phyloP scores from a whole-genome alignment of 2,113 vertebrate genomes.

The Anseranas semipalmata region DNA sequence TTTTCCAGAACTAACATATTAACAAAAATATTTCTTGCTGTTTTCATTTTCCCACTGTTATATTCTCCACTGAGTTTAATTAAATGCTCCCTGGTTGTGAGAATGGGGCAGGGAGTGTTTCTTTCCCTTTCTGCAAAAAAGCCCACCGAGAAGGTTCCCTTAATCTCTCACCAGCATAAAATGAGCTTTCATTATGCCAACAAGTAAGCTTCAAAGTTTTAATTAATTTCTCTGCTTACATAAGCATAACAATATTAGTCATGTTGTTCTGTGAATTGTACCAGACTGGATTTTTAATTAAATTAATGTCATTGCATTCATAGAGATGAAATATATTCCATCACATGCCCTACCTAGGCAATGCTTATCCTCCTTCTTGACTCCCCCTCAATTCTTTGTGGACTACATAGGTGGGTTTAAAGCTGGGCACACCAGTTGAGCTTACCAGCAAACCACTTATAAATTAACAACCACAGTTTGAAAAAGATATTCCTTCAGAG shows the following conservation, averaged over 20 bases:
- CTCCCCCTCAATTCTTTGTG: background rate
- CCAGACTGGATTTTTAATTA: constrained; percentile 55
- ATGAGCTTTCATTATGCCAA: constrained; percentile 40
- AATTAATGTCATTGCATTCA: constrained; percentile 39
- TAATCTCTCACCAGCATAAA: constrained; percentile 52
- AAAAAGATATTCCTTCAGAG: background rate
- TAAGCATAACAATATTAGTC: constrained; percentile 55
- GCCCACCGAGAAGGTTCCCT: constrained; percentile 31
- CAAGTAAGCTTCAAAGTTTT: background rate
- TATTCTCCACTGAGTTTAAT: constrained; percentile 41
- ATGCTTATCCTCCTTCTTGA: background rate
- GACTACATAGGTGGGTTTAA: background rate
- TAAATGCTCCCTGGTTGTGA: background rate
- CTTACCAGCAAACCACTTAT: background rate
- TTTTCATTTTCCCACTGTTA: constrained; percentile 18
- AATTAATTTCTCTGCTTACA: constrained; percentile 71
- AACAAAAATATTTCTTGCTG: constrained; percentile 14
- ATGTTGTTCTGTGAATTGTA: constrained; percentile 51
- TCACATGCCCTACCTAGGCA: background rate
- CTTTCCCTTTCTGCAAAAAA: constrained; percentile 22
- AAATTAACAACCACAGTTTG: background rate
- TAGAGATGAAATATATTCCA: constrained; percentile 46
- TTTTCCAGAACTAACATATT: background rate
- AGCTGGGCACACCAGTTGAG: background rate
- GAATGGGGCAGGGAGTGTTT: background rate